These are phyloP conservation scores for Drosophila subpulchrella DNA, from an alignment of 1,140 invertebrate genomes.

Conservation along the genomic window DNA sequence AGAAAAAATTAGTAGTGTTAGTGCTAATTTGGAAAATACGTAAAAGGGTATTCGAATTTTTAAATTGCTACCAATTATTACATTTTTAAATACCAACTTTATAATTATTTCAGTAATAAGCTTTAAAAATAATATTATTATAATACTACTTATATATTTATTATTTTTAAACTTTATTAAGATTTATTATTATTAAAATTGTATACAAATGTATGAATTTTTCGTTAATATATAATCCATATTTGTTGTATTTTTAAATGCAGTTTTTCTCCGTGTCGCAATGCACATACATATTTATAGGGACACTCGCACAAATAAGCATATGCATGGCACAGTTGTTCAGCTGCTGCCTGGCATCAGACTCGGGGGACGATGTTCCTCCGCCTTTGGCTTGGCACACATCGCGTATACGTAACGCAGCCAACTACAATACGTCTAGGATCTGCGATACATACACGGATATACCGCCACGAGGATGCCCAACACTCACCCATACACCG, in stretches of 20 bases:
- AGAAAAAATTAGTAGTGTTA: background rate
- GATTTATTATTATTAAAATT: background rate
- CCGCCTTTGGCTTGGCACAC: conserved; percentile 55
- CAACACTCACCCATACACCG: conserved; percentile 11
- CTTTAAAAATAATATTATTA: too few relatives aligned
- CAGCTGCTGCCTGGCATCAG: conserved; percentile 69
- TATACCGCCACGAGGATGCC: conserved; percentile 25
- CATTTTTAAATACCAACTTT: too few relatives aligned
- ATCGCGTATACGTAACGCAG: conserved; percentile 72
- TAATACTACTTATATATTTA: too few relatives aligned
- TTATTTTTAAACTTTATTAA: too few relatives aligned
- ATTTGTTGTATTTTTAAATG: background rate
- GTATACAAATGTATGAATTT: background rate
- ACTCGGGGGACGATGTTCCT: conserved; percentile 54
- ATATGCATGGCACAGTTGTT: conserved; percentile 74
- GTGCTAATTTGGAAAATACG: too few relatives aligned
- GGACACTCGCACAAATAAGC: conserved; percentile 53
- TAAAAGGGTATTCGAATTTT: background rate
- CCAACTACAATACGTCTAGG: conserved; percentile 59
- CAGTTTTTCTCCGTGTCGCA: background rate
- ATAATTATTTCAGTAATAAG: too few relatives aligned
- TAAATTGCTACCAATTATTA: too few relatives aligned
- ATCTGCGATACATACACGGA: conserved; percentile 17
- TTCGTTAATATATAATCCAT: too few relatives aligned
- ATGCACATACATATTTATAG: conserved; percentile 43